These are phyloP conservation scores for Tiphia femorata DNA, from an alignment of 2,888 invertebrate species.

Conservation along the genomic window DNA sequence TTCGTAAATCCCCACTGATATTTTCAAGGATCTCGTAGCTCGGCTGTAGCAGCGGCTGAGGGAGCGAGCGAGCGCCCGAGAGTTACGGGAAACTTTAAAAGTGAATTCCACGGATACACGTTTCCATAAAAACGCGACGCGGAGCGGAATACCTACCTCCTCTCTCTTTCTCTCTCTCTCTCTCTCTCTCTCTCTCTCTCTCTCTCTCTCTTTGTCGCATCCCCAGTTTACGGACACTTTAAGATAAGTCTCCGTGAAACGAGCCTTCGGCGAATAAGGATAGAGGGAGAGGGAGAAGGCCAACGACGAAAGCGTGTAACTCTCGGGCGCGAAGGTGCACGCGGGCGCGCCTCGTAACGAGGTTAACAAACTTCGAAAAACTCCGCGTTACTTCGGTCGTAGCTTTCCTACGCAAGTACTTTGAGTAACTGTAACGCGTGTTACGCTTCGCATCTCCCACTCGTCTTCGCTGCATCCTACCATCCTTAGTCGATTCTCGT, in stretches of 20 bases:
- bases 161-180: conserved; percentile 5
- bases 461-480: background rate
- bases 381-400: background rate
- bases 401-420: background rate
- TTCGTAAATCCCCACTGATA: too few species aligned
- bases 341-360: conserved; percentile 15
- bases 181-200: conserved; percentile 2
- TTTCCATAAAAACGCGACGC: background rate
- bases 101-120: background rate
- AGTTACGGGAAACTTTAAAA: background rate
- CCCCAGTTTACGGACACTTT: background rate
- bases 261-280: conserved; percentile 3
- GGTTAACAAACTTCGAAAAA: conserved; percentile 24
- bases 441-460: background rate
- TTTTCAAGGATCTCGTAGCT: too few species aligned
- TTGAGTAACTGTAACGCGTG: too few species aligned
- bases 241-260: conserved; percentile 8
- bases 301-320: conserved; percentile 11
- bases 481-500: too few species aligned
- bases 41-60: too few species aligned
- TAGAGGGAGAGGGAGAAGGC: too few species aligned
- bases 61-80: background rate
- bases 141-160: background rate
- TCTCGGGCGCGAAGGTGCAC: background rate
- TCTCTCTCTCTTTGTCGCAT: background rate